Conservation (phyloP, 2,888 invertebrate genomes). For the Sthenelais limicola region DNA sequence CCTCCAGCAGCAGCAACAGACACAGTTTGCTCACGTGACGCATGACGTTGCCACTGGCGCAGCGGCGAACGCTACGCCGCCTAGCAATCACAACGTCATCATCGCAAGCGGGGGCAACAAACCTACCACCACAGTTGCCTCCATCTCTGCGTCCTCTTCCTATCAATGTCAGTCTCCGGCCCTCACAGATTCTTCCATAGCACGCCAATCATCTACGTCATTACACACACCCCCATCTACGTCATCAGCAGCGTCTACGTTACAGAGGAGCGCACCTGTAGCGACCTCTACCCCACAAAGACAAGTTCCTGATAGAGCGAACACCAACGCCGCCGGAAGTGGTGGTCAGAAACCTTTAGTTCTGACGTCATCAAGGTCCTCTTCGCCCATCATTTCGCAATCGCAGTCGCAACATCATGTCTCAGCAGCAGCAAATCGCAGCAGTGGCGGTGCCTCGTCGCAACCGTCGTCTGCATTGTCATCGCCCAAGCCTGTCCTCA, state of each 20-base stretch:
- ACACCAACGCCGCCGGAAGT: neutral
- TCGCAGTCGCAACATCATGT: no score
- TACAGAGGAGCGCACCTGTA: conserved; percentile 23
- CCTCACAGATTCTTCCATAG: neutral
- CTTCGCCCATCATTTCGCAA: conserved; percentile 28
- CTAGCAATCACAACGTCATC: neutral
- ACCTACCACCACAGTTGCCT: neutral
- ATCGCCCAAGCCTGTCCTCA: neutral
- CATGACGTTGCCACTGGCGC: neutral
- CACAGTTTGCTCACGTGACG: neutral
- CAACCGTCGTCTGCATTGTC: neutral
- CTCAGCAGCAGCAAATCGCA: conserved; percentile 4
- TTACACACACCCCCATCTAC: conserved; percentile 19
- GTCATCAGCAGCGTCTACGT: conserved; percentile 15
- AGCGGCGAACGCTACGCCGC: neutral
- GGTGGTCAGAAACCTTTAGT: neutral
- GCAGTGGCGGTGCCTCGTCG: neutral
- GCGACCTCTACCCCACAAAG: conserved; percentile 27
- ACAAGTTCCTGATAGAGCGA: neutral
- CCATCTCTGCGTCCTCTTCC: conserved; percentile 26
- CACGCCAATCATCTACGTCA: conserved; percentile 7
- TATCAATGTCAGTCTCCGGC: conserved; percentile 17
- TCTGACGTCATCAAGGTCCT: conserved; percentile 22
- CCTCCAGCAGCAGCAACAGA: no score
- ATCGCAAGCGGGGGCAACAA: no score